Evolutionary conservation across 2,113 vertebrate species (phyloP).

Genomic region (Oreochromis aureus): DNA sequence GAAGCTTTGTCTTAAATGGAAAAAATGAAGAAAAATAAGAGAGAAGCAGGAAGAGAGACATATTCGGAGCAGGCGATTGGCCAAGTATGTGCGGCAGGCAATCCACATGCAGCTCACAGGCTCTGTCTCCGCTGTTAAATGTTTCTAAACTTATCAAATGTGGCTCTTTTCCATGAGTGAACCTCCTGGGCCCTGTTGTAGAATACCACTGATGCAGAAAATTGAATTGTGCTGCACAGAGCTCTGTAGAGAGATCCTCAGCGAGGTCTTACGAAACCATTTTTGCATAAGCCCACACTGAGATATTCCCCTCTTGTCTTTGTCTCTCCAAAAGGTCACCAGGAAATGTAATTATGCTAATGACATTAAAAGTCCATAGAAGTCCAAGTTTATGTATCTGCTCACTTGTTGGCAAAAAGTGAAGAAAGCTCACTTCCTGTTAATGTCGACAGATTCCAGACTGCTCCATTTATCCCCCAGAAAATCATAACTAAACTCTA

Average conservation of each 20-base stretch:
- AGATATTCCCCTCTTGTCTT: conserved; percentile 37
- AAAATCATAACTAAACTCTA: neutral
- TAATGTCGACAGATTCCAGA: conserved; percentile 4
- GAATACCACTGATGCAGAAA: conserved; percentile 45
- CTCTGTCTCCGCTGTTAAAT: neutral
- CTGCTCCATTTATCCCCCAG: neutral
- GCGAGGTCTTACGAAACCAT: conserved; percentile 36
- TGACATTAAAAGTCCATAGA: conserved; percentile 20
- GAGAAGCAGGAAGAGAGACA: neutral
- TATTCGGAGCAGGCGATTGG: neutral
- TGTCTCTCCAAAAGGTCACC: conserved; percentile 32
- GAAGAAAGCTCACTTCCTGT: neutral
- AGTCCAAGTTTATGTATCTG: conserved; percentile 2
- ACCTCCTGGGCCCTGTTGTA: conserved; percentile 23
- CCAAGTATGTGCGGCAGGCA: neutral
- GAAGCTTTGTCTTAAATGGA: neutral
- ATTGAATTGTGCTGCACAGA: conserved; percentile 17
- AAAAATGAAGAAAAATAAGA: neutral
- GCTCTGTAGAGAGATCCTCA: conserved; percentile 6
- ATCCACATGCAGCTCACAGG: neutral
- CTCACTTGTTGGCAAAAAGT: neutral
- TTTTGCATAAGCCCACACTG: conserved; percentile 32
- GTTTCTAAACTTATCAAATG: conserved; percentile 36
- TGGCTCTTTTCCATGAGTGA: conserved; percentile 5
- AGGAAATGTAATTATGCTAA: conserved; percentile 56